Conservation (phyloP, 2,888 invertebrate species). For the Agrochola macilenta region DNA sequence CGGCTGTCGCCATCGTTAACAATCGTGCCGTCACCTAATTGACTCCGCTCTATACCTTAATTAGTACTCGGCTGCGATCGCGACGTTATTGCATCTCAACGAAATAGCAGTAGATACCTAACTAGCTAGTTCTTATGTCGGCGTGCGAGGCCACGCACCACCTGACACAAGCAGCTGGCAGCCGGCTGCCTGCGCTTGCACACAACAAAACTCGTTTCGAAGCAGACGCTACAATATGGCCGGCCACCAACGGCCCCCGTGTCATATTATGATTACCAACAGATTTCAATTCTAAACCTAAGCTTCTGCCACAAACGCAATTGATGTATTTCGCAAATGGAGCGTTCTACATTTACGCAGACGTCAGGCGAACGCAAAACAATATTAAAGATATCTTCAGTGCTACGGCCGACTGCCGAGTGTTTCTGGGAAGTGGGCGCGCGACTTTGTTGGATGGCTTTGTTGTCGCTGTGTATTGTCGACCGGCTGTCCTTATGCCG, state of each 20-base stretch:
- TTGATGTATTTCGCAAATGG: constrained; percentile 52
- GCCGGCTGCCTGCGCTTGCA: constrained; percentile 85
- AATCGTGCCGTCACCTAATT: constrained; percentile 79
- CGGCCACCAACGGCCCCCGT: constrained; percentile 74
- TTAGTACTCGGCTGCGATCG: constrained; percentile 70
- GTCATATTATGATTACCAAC: constrained; percentile 65
- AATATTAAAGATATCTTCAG: constrained; percentile 67
- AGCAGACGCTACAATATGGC: constrained; percentile 86
- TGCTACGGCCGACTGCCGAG: constrained; percentile 50
- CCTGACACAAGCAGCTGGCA: constrained; percentile 88
- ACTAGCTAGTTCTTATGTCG: constrained; percentile 74
- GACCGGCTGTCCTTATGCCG: constrained; percentile 80
- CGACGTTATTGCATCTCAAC: constrained; percentile 61
- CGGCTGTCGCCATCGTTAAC: constrained; percentile 71
- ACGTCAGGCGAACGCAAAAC: constrained; percentile 67
- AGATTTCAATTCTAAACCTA: constrained; percentile 63
- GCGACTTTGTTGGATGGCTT: constrained; percentile 74
- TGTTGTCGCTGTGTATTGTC: constrained; percentile 73
- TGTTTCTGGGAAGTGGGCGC: constrained; percentile 77
- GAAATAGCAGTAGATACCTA: constrained; percentile 53
- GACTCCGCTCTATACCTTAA: constrained; percentile 75
- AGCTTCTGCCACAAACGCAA: constrained; percentile 36
- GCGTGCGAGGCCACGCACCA: constrained; percentile 85
- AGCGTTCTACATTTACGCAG: constrained; percentile 62
- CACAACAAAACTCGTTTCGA: constrained; percentile 87